phyloP scores from a whole-genome alignment of 2,113 vertebrate genomes.

The Oreotrochilus melanogaster region DNA sequence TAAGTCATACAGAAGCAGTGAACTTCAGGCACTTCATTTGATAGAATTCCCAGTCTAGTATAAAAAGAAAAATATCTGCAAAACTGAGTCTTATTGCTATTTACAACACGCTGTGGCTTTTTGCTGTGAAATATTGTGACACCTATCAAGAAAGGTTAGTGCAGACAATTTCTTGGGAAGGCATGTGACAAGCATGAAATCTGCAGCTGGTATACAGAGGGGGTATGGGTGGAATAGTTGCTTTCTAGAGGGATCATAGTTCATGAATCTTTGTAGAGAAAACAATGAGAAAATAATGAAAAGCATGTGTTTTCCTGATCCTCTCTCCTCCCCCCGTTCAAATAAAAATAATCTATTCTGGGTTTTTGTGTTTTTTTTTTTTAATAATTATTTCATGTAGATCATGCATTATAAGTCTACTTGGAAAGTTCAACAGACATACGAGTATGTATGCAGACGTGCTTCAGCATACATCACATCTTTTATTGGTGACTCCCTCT shows the following conservation, averaged over 20 bases:
- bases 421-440: background rate
- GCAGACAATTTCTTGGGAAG: slow-evolving; percentile 30
- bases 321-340: background rate
- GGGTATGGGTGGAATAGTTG: background rate
- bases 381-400: background rate
- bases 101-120: slow-evolving; percentile 24
- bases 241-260: background rate
- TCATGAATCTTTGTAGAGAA: background rate
- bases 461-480: background rate
- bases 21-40: slow-evolving; percentile 19
- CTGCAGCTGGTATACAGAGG: background rate
- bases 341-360: background rate
- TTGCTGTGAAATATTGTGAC: slow-evolving; percentile 50
- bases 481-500: background rate
- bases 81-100: background rate
- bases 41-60: background rate
- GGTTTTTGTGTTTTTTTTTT: background rate
- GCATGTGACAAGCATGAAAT: background rate
- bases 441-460: background rate
- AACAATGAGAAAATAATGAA: slow-evolving; percentile 22
- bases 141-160: slow-evolving; percentile 52
- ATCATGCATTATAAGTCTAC: background rate
- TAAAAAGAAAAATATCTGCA: slow-evolving; percentile 24
- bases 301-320: background rate
- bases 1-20: slow-evolving; percentile 5